Percentiles rank a stretch among this genome's conserved stretches.
Evolutionary conservation across 2,888 invertebrate species (phyloP).

Genomic region (Ecliptopera silaceata): DNA sequence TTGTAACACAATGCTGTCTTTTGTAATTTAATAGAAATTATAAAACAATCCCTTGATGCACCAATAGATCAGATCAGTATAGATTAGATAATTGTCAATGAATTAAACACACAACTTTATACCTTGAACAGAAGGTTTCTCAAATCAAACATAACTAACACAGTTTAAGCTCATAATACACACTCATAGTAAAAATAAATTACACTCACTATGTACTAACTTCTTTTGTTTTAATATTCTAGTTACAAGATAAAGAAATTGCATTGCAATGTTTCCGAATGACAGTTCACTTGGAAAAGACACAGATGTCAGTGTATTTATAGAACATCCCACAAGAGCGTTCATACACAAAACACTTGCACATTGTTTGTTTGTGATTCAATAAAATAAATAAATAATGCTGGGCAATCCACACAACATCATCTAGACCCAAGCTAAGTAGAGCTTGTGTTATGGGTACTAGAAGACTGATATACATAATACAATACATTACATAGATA

Average conservation of each 20-base stretch:
- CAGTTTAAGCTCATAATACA: slow-evolving; percentile 13
- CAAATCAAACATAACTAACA: slow-evolving; percentile 35
- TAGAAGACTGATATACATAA: too few relatives aligned
- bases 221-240: neutral
- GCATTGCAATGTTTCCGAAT: slow-evolving; percentile 16
- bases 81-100: too few relatives aligned
- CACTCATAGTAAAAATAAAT: neutral
- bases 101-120: slow-evolving; percentile 25
- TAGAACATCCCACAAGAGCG: slow-evolving; percentile 69
- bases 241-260: slow-evolving; percentile 14
- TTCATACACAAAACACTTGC: slow-evolving; percentile 45
- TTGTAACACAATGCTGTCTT: too few relatives aligned
- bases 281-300: slow-evolving; percentile 21
- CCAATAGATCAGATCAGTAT: too few relatives aligned
- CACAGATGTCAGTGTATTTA: slow-evolving; percentile 65
- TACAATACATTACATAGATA: too few relatives aligned
- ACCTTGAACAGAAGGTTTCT: slow-evolving; percentile 36
- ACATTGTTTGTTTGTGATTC: slow-evolving; percentile 38
- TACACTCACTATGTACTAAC: neutral
- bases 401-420: too few relatives aligned
- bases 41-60: too few relatives aligned
- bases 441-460: too few relatives aligned
- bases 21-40: too few relatives aligned
- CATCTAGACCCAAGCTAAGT: too few relatives aligned
- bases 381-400: slow-evolving; percentile 30